Evolutionary conservation across 2,888 invertebrate species (phyloP), one percentile per base, ranked within the genome.

Genomic region (Toxonevra muliebris): DNA sequence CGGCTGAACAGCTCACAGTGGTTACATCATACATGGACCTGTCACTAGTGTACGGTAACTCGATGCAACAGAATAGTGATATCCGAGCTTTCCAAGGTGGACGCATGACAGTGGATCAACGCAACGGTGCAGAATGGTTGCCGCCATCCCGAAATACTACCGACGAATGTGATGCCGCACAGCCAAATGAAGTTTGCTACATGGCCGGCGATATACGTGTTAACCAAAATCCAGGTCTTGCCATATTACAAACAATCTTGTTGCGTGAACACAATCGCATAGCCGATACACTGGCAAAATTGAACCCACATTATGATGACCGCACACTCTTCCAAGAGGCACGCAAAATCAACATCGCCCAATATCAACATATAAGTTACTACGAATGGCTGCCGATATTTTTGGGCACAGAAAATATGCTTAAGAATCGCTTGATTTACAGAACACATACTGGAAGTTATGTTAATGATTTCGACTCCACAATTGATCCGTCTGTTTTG

Each of bases 11-110:
- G 86, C 88, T 92, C 82, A 82, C 84, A 55, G 77, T 77, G 8
- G 85, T 85, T 17, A 84, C 84, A 9, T 71, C 83, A 2, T 85
- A 78, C 76, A 86, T 95, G 88, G 95, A 95, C 68, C 86, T 92
- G 4, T 95, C 95, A 0, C 83, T 92, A 43, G 91, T 95, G 1
- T 96, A 95, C 78, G 95, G 95, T 1, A 93, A 90, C 70, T 90
- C 88, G 3, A 87, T 88, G 13, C 86, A 88, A 48, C 89, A 91
- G 71, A 90, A 91, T 15, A 86, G 87, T 10, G 88, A 89, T 30
- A 86, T 95, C 19, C 87, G 95, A 9, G 88, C 90, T 10, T 89
- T 89, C 76, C 85, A 86, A 53, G 91, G 91, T 0, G 95, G 95
- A 0, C 87, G 90, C 15, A 84, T 94, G 76, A 81, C 86, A 45